Evolutionary conservation across 1,140 invertebrate species (phyloP).

Genomic region (Leptinotarsa lineolata): DNA sequence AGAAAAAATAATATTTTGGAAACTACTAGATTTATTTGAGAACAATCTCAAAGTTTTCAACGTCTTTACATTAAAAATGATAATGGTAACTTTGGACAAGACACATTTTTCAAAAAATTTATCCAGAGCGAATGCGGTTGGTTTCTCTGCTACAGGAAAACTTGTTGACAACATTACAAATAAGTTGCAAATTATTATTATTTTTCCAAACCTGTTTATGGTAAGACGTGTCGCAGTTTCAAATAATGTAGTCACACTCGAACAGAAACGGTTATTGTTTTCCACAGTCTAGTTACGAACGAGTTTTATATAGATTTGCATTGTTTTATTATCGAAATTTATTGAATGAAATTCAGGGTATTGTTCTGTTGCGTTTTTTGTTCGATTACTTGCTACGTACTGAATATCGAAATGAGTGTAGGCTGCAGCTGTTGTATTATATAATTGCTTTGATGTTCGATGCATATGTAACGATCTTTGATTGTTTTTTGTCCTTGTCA

Average conservation of each 20-base stretch:
- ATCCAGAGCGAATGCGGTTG: no score
- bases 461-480: slow-evolving; percentile 6
- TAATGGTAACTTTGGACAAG: no score
- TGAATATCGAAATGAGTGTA: not conserved
- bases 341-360: slow-evolving; percentile 9
- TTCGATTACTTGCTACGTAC: not conserved
- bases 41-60: no score
- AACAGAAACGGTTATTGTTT: slow-evolving; percentile 18
- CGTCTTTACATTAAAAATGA: no score
- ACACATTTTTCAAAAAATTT: no score
- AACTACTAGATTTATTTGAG: no score
- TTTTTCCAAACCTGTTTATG: slow-evolving; percentile 4
- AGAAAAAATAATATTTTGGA: no score
- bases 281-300: slow-evolving; percentile 19
- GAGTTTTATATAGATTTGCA: not conserved
- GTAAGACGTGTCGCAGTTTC: slow-evolving; percentile 1
- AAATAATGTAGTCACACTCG: slow-evolving; percentile 19
- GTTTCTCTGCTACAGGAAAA: no score
- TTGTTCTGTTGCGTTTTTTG: slow-evolving; percentile 4
- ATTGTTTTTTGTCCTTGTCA: not conserved
- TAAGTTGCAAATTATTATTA: slow-evolving; percentile 8
- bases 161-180: not conserved
- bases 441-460: slow-evolving; percentile 10
- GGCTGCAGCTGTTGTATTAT: slow-evolving; percentile 12
- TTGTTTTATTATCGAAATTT: slow-evolving; percentile 19